Percentiles rank a stretch among this genome's conserved stretches.
phyloP scores from a whole-genome alignment of 2,113 vertebrate genomes.

The Dicerorhinus sumatrensis region DNA sequence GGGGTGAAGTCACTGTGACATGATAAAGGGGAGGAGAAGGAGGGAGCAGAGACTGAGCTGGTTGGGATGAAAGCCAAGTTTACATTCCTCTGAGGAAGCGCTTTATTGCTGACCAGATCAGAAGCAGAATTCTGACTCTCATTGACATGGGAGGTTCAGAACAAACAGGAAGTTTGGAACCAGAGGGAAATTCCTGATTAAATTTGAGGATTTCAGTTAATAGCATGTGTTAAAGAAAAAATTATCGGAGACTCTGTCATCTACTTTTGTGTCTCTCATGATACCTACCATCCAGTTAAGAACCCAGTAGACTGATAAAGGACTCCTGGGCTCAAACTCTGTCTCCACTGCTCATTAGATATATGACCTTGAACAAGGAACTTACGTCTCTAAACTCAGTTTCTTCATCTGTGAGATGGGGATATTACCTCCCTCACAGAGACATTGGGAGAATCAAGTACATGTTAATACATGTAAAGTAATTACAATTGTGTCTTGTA shows the following conservation, averaged over 20 bases:
- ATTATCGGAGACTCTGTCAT: neutral
- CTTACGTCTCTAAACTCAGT: neutral
- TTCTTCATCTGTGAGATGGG: conserved; percentile 25
- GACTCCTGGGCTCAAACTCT: neutral
- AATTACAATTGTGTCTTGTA: neutral
- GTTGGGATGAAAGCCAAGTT: conserved; percentile 83
- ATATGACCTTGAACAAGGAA: neutral
- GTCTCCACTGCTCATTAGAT: neutral
- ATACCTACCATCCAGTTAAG: neutral
- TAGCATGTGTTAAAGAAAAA: conserved; percentile 30
- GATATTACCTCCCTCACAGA: neutral
- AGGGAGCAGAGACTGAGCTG: conserved; percentile 25
- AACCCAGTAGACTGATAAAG: neutral
- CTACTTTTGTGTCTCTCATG: neutral
- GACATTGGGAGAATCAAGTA: neutral
- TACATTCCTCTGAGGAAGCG: conserved; percentile 84
- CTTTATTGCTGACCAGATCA: conserved; percentile 70
- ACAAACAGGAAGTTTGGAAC: conserved; percentile 74
- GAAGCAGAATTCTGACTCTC: conserved; percentile 58
- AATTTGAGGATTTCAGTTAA: conserved; percentile 38
- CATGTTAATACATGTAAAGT: neutral
- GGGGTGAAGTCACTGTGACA: conserved; percentile 79
- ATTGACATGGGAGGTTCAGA: conserved; percentile 40
- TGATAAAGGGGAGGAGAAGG: conserved; percentile 51
- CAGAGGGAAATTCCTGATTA: conserved; percentile 72